Evolutionary conservation across 2,113 vertebrate genomes (phyloP).

Genomic region (Conger conger): DNA sequence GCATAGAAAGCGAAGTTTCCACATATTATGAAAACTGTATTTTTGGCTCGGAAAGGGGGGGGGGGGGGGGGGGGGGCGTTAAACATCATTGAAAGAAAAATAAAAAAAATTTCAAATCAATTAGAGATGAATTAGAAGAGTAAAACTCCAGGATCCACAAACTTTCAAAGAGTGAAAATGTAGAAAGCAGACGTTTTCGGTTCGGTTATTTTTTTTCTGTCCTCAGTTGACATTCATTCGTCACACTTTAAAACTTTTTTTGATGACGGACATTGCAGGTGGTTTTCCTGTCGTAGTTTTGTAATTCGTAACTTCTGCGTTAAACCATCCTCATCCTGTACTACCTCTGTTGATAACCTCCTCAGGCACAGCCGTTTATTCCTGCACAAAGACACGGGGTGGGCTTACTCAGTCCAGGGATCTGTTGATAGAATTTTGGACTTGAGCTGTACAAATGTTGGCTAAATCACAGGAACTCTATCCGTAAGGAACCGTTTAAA

Average conservation of each 20-base stretch:
- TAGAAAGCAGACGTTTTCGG: neutral
- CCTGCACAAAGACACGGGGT: neutral
- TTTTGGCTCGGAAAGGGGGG: neutral
- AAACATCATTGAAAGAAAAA: neutral
- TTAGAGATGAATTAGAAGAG: neutral
- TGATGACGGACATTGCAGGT: neutral
- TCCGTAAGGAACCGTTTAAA: neutral
- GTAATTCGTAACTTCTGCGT: neutral
- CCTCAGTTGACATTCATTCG: neutral
- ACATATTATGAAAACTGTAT: conserved; percentile 22
- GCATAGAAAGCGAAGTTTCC: conserved; percentile 17
- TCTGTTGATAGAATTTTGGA: neutral
- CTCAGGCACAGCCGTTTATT: neutral
- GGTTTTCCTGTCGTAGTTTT: neutral
- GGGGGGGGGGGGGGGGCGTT: no score
- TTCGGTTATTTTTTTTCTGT: neutral
- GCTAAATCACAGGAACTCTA: neutral
- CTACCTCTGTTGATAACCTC: neutral
- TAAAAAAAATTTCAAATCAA: conserved; percentile 15
- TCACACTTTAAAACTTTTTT: neutral
- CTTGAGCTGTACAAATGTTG: neutral
- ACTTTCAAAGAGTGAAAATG: neutral
- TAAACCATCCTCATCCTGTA: neutral
- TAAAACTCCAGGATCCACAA: neutral
- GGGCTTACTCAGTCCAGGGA: neutral